These are phyloP conservation scores for Neomorphus geoffroyi DNA, from an alignment of 2,797 vertebrate species.

Conservation along the genomic window DNA sequence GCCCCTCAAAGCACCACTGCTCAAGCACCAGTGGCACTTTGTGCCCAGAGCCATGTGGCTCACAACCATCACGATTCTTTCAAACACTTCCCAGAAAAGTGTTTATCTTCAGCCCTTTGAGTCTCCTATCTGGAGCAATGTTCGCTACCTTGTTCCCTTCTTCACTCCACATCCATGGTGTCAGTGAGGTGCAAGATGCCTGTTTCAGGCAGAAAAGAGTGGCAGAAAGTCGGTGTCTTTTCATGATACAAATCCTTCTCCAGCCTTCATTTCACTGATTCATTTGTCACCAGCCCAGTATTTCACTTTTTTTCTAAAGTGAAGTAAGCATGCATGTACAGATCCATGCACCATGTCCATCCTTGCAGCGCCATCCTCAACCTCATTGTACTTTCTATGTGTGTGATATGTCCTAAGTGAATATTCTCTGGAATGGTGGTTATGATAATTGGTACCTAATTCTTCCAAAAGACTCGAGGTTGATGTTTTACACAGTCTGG, in stretches of 20 bases:
- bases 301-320: not conserved
- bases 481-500: not conserved
- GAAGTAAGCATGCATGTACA: fast-evolving
- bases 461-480: not conserved
- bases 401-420: not conserved
- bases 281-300: not conserved
- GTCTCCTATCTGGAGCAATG: not conserved
- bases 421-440: fast-evolving
- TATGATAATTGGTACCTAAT: not conserved
- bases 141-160: not conserved
- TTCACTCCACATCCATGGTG: fast-evolving
- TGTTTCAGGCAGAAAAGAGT: not conserved
- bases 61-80: not conserved
- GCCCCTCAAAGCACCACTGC: not conserved
- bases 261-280: not conserved
- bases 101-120: not conserved
- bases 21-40: fast-evolving
- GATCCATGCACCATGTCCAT: not conserved
- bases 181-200: not conserved
- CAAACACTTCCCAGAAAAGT: not conserved
- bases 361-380: not conserved
- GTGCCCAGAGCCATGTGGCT: not conserved
- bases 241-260: not conserved
- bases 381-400: not conserved
- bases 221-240: not conserved